Conservation (phyloP, 2,888 invertebrate species). For the Linnaemya vulpina region DNA sequence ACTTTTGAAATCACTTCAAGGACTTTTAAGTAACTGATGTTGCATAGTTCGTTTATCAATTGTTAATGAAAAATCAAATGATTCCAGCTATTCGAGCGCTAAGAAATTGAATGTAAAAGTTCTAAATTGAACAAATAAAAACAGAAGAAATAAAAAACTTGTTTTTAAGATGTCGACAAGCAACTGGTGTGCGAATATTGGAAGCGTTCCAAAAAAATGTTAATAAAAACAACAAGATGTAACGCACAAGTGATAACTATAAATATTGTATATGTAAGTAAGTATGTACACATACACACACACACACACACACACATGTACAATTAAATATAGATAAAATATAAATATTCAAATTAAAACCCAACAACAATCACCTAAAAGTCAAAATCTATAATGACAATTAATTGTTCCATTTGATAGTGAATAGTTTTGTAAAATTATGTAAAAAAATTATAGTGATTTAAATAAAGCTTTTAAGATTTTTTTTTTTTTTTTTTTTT, state of each 20-base stretch:
- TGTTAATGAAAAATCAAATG: background rate
- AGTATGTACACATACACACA: no score
- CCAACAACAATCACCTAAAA: background rate
- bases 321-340: slow-evolving; percentile 15
- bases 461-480: background rate
- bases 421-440: background rate
- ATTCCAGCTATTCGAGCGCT: background rate
- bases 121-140: slow-evolving; percentile 10
- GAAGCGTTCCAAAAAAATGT: background rate
- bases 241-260: background rate
- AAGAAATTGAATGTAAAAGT: slow-evolving; percentile 7
- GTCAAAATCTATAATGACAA: background rate
- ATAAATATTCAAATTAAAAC: slow-evolving; percentile 22
- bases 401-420: background rate
- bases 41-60: background rate
- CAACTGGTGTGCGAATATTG: background rate
- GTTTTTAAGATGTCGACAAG: background rate
- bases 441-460: slow-evolving; percentile 41
- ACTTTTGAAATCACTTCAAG: background rate
- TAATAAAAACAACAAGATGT: background rate
- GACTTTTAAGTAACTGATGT: slow-evolving; percentile 16
- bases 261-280: background rate
- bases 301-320: no score
- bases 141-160: background rate
- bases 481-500: background rate